Evolutionary conservation across 2,113 vertebrate species (phyloP).

Genomic region (Anhinga rufa): DNA sequence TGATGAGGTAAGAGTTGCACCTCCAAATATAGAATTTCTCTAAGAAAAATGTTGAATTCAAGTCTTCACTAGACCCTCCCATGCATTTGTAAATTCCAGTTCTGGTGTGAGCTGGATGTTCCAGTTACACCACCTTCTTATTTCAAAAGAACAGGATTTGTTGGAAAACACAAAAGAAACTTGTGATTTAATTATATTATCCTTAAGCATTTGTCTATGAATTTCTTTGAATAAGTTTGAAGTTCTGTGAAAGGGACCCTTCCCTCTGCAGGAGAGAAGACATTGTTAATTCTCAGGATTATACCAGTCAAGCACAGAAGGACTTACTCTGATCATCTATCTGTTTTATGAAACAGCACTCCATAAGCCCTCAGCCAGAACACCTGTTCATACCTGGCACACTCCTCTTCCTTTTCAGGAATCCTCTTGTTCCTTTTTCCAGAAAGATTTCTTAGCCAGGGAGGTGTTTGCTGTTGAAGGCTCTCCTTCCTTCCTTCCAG

Average conservation of each 20-base stretch:
- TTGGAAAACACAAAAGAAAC: neutral
- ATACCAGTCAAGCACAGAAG: neutral
- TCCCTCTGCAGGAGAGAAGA: neutral
- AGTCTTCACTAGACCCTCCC: neutral
- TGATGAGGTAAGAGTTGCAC: neutral
- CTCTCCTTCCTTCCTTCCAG: neutral
- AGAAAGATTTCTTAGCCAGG: neutral
- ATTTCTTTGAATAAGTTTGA: neutral
- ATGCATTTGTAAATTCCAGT: neutral
- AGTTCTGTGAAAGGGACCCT: neutral
- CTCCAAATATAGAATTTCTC: neutral
- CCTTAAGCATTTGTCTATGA: neutral
- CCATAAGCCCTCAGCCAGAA: neutral
- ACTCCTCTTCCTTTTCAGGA: neutral
- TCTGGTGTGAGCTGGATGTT: neutral
- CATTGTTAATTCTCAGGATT: neutral
- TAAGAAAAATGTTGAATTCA: neutral
- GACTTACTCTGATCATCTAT: neutral
- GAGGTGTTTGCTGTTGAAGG: neutral
- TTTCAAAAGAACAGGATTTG: neutral
- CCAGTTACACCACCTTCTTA: neutral
- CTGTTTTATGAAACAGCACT: neutral
- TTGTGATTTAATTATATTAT: neutral
- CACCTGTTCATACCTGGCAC: neutral
- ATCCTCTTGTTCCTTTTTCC: neutral